These are phyloP conservation scores for Pitangus sulphuratus DNA, from an alignment of 2,797 vertebrate species.

Conservation along the genomic window DNA sequence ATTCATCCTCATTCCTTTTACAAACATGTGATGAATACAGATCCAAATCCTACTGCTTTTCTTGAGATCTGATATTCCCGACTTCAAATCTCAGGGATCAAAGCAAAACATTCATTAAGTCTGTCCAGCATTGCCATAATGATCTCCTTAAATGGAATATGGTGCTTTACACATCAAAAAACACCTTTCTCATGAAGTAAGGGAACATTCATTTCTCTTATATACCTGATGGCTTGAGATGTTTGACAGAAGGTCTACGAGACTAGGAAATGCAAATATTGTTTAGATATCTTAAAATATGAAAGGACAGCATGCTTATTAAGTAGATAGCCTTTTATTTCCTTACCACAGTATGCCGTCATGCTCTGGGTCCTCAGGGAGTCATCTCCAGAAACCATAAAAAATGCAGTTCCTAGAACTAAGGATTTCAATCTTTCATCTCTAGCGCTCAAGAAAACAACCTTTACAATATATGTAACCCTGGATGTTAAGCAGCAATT, in stretches of 20 bases:
- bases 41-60: constrained; percentile 21
- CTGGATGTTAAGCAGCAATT: constrained; percentile 35
- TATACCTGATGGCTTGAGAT: constrained; percentile 6
- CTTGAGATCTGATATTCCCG: not conserved
- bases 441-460: not conserved
- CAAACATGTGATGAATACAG: constrained; percentile 57
- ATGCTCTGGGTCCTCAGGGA: constrained; percentile 29
- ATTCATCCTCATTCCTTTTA: constrained; percentile 52
- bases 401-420: constrained; percentile 43
- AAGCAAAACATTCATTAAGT: constrained; percentile 64
- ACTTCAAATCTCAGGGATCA: constrained; percentile 57
- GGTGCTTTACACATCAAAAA: constrained; percentile 51
- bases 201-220: not conserved
- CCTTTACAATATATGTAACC: not conserved
- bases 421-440: constrained; percentile 57
- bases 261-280: constrained; percentile 1
- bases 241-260: not conserved
- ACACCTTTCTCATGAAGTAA: not conserved
- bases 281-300: constrained; percentile 6
- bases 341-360: not conserved
- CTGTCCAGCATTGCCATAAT: constrained; percentile 24
- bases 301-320: not conserved
- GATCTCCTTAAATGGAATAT: constrained; percentile 22
- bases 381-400: constrained; percentile 3
- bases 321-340: constrained; percentile 37